These are phyloP conservation scores for Leiothrix lutea DNA, from an alignment of 2,113 vertebrate genomes.

Conservation along the genomic window DNA sequence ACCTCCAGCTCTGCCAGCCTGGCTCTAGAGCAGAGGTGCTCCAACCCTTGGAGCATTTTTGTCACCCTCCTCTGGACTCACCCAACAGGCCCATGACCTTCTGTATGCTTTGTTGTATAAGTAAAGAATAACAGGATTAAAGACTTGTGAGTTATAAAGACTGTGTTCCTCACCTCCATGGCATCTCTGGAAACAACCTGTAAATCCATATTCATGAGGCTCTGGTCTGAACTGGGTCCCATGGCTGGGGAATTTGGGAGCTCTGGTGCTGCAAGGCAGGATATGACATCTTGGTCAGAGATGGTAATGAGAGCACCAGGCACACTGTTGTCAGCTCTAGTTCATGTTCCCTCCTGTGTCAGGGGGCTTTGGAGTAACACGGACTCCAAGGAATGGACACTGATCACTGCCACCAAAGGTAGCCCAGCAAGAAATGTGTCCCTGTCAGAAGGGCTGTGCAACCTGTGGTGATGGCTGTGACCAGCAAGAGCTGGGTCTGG, in stretches of 20 bases:
- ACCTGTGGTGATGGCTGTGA: background rate
- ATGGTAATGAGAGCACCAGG: rapidly evolving
- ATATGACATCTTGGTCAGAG: background rate
- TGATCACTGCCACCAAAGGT: background rate
- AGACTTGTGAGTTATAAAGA: background rate
- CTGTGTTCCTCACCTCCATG: background rate
- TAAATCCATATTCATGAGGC: background rate
- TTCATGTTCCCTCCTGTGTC: background rate
- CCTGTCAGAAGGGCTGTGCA: background rate
- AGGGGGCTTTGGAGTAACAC: background rate
- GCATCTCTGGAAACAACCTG: background rate
- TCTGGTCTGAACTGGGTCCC: background rate
- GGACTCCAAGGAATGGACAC: rapidly evolving
- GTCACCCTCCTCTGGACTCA: background rate
- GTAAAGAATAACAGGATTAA: background rate
- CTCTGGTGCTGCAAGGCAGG: rapidly evolving
- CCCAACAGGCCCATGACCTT: background rate
- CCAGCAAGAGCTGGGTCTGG: background rate
- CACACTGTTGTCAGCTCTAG: background rate
- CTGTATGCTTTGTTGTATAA: background rate
- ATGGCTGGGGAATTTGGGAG: rapidly evolving
- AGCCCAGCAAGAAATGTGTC: background rate
- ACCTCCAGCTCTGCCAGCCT: rapidly evolving
- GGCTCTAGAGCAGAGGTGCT: background rate
- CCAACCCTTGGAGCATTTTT: rapidly evolving